Conservation (phyloP, 1,140 invertebrate genomes). For the Cotesia vestalis region DNA sequence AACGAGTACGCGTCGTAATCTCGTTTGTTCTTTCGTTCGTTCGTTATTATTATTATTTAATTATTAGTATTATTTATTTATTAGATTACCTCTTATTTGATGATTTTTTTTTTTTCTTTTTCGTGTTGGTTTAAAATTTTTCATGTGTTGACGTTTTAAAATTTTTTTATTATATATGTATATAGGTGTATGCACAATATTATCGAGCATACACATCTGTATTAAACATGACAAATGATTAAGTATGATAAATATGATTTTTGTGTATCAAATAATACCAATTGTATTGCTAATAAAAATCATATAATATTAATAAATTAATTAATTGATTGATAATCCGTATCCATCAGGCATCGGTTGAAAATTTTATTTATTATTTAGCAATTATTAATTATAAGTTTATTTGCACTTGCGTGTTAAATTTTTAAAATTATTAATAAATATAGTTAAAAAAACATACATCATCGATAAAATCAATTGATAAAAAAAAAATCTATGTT, state of each 20-base stretch:
- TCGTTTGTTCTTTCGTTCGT: slow-evolving; percentile 29
- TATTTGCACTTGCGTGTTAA: not conserved
- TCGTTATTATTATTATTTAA: slow-evolving; percentile 35
- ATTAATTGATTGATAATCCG: too few species aligned
- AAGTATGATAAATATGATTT: slow-evolving; percentile 21
- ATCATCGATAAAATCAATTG: not conserved
- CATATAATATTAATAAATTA: too few species aligned
- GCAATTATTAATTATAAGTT: not conserved
- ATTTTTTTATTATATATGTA: slow-evolving; percentile 29
- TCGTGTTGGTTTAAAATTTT: slow-evolving; percentile 6
- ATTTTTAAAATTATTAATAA: too few species aligned
- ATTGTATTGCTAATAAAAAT: not conserved
- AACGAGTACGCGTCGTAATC: slow-evolving; percentile 50
- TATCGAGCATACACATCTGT: slow-evolving; percentile 29
- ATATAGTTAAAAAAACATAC: not conserved
- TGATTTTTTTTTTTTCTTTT: not conserved
- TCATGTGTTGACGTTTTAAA: not conserved
- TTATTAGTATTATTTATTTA: slow-evolving; percentile 23
- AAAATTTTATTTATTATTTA: too few species aligned
- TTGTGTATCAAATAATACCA: slow-evolving; percentile 26
- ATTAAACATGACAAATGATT: slow-evolving; percentile 23
- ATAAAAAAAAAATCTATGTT: not conserved
- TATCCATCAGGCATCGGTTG: too few species aligned
- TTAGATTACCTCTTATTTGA: not conserved
- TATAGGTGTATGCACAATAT: slow-evolving; percentile 9